Evolutionary conservation across 2,113 vertebrate species (phyloP).

Genomic region (Neotoma lepida): DNA sequence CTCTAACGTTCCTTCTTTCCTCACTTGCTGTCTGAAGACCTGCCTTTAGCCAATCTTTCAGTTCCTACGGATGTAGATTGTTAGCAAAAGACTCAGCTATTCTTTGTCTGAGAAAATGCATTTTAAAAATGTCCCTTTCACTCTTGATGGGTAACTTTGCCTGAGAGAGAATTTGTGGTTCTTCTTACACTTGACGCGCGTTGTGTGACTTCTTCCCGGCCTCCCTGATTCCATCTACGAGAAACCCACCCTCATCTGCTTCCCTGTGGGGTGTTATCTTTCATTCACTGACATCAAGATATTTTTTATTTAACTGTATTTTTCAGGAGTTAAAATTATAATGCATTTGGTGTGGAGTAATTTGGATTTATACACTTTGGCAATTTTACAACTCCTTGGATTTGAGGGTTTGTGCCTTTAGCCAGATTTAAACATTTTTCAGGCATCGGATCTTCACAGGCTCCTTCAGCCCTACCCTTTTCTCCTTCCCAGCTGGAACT

Average conservation of each 20-base stretch:
- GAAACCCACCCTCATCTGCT: not conserved
- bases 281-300: not conserved
- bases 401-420: not conserved
- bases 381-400: not conserved
- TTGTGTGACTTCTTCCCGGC: not conserved
- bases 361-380: not conserved
- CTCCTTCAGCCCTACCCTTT: not conserved
- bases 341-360: not conserved
- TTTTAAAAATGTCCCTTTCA: not conserved
- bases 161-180: not conserved
- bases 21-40: not conserved
- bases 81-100: not conserved
- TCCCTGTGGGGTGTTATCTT: not conserved
- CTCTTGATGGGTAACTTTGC: not conserved
- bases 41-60: not conserved
- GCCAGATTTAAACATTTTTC: not conserved
- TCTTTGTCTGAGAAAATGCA: not conserved
- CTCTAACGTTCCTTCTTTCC: not conserved
- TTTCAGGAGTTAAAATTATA: constrained; percentile 9
- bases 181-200: not conserved
- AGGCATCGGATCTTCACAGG: not conserved
- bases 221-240: not conserved
- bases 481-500: not conserved
- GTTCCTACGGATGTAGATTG: not conserved
- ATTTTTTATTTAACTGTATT: constrained; percentile 17